Base-by-base conservation (phyloP, 2,113 vertebrate species). In the Cololabis saira region DNA sequence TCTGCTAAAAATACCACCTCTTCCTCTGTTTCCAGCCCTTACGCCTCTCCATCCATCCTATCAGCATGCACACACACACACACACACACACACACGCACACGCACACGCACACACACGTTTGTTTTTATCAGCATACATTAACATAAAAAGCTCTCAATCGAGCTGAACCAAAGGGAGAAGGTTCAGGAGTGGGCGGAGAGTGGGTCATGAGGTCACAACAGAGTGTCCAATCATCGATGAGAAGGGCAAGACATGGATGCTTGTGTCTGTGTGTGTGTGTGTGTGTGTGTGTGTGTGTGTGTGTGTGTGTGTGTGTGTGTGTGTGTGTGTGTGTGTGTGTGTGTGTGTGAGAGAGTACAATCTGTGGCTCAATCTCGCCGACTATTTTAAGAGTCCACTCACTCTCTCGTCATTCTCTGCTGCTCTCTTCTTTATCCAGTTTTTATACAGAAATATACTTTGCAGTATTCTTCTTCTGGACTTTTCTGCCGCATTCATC, bases 1-100 rank as follows among this genome's bases (percentile, higher is more conserved):
- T 61, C 69, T 78, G 76, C 87, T 90, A 90, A 91, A 90, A 91
- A 91, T 91, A 89, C 77, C 85, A 74, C 76, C 71, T 86, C 74
- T 73, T 78, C 74, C 69, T 83, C 75, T 78, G 59, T 49, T 85
- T 81, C 75, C 54, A 72, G 61, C 63, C 60, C 43, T 67, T 51
- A 57, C 48, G 58, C 33, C 60, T 64, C 24, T 63, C 44, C 58
- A 66, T 61, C 67, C 56, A n/a, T 74, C 53, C 41, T 63, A 74
- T 67, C 57, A 58, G 63, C 45, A 56, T 33, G 59, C 58, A 50
- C 51, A 62, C 53, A 59, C 56, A 80, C 41, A 21, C 16, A 16
- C 55, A 21, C 73, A 44, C 66, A 60, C 58, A 56, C 45, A 62
- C 58, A 49, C 51, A 61, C 52, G 55, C 56, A 83, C 67, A 57